Conservation (phyloP, 2,797 vertebrate species). For the Mallotus villosus region DNA sequence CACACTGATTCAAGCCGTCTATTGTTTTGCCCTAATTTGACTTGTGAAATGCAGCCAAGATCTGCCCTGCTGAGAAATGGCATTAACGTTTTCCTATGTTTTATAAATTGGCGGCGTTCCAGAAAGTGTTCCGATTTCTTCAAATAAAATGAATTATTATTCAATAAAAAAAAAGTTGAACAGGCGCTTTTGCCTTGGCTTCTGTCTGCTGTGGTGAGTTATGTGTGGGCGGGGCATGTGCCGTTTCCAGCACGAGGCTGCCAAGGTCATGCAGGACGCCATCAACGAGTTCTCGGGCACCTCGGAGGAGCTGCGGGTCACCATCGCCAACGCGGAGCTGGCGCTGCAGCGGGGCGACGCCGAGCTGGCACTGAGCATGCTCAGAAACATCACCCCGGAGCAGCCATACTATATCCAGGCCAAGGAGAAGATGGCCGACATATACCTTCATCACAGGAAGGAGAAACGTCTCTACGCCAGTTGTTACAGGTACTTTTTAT, state of each 20-base stretch:
- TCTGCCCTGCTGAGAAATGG: neutral
- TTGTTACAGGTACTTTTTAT: slow-evolving; percentile 74
- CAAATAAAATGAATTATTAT: too few relatives aligned
- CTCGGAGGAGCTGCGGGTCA: slow-evolving; percentile 85
- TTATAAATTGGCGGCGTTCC: neutral
- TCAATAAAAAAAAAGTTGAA: too few relatives aligned
- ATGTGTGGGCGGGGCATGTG: neutral
- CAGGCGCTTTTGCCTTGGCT: too few relatives aligned
- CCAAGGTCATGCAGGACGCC: slow-evolving; percentile 95
- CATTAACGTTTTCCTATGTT: neutral
- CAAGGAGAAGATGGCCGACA: slow-evolving; percentile 95
- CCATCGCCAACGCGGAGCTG: slow-evolving; percentile 79
- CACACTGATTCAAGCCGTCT: neutral
- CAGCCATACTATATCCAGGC: slow-evolving; percentile 93
- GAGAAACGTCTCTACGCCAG: slow-evolving; percentile 89
- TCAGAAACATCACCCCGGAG: slow-evolving; percentile 86
- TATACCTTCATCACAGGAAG: slow-evolving; percentile 91
- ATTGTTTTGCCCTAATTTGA: neutral
- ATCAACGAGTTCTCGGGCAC: slow-evolving; percentile 96
- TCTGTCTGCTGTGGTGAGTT: too few relatives aligned
- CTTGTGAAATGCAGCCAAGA: neutral
- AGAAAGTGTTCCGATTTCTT: too few relatives aligned
- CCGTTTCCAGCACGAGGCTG: slow-evolving; percentile 88
- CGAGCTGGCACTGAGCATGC: slow-evolving; percentile 89
- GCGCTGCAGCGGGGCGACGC: slow-evolving; percentile 83